phyloP scores from a whole-genome alignment of 1,140 invertebrate genomes.

The Leptopilina clavipes region DNA sequence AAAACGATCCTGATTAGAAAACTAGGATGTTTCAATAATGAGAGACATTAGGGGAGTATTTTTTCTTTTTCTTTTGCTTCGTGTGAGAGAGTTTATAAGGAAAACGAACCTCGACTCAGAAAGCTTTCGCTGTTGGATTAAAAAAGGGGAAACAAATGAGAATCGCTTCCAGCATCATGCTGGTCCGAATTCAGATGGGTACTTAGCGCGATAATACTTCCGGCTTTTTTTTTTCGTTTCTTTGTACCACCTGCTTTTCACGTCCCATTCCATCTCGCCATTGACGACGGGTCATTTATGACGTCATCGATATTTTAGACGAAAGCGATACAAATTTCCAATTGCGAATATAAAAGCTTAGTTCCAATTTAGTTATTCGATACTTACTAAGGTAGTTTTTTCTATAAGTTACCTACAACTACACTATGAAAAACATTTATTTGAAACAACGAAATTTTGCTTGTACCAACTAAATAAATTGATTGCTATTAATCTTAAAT shows the following conservation, averaged over 20 bases:
- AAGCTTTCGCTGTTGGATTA: slow-evolving; percentile 35
- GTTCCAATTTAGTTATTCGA: too few species aligned
- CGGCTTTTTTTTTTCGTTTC: background rate
- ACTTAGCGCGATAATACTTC: slow-evolving; percentile 39
- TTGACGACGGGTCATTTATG: background rate
- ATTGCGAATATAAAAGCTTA: too few species aligned
- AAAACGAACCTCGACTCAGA: slow-evolving; percentile 36
- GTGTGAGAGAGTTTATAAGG: slow-evolving; percentile 38
- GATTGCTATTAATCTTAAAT: too few species aligned
- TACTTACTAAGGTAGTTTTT: too few species aligned
- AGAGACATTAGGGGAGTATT: background rate
- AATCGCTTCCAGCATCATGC: slow-evolving; percentile 56
- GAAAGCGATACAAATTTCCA: background rate
- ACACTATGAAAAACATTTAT: too few species aligned
- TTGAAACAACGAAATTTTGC: too few species aligned
- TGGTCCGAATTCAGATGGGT: slow-evolving; percentile 47
- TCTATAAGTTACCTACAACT: too few species aligned
- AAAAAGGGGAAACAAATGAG: slow-evolving; percentile 59
- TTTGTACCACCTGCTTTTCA: background rate
- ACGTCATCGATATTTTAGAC: background rate
- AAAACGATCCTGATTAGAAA: slow-evolving; percentile 1
- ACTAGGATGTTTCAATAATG: slow-evolving; percentile 23
- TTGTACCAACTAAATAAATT: too few species aligned
- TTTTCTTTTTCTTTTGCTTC: background rate
- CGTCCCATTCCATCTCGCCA: background rate